Base-by-base conservation (phyloP, 2,113 vertebrate genomes). In the Mustela lutreola region DNA sequence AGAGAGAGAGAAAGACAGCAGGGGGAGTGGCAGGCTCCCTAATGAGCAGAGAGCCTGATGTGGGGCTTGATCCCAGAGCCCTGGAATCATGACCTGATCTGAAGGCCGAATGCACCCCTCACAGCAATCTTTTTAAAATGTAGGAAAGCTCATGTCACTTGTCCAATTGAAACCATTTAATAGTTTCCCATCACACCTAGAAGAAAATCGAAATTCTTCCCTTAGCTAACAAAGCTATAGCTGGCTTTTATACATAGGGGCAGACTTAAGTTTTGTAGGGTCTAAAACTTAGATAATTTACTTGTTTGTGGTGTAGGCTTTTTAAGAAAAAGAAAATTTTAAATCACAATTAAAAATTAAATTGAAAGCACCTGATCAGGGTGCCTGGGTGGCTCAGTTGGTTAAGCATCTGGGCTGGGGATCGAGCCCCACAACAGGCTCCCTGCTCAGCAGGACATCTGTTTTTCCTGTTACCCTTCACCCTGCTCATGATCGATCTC, bases 71-170 rank as follows among this genome's bases (percentile, higher is more conserved):
- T 63, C 62, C 11, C 62, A 63, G 62, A 12, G 12, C 62, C 62
- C 62, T 63, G 62, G 0, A 11, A 63, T 63, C 62, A 31, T 28
- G 62, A 63, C 62, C 62, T 63, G 26, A 63, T 26, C 26, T 31
- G 26, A 63, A 63, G 62, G 62, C 62, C 14, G 62, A 39, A 39
- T 39, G 39, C 39, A 39, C 4, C 39, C 58, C 58, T 60, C 48
- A 78, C 31, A 65, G 79, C 70, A 42, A 95, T 90, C 33, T 63
- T 83, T 76, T 48, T 26, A 45, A 95, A 95, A 56, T 65, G 48
- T 45, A 50, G 81, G 18, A 81, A 8, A 31, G 60, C 33, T 91
- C 78, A 36, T 80, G 42, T 48, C 80, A 79, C 16, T 8, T 83
- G 22, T 84, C 45, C 76, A 95, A 84, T 67, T 39, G 39, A 78